Evolutionary conservation across 2,113 vertebrate genomes (phyloP), one percentile per base, ranked within the genome.

Genomic region (Tachysurus vachellii): DNA sequence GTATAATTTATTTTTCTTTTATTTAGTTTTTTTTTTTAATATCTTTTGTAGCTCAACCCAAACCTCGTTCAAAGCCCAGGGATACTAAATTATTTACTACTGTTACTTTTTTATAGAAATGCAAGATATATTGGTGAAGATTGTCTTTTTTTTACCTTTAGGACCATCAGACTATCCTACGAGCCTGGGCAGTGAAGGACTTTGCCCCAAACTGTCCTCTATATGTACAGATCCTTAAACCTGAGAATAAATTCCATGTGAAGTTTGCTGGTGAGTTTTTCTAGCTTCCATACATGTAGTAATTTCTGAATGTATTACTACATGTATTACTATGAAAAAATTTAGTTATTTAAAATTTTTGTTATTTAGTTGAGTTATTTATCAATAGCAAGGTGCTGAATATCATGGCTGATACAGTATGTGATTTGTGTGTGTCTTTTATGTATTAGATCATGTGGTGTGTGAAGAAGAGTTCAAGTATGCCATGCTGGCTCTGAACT

Each of bases 381-480:
- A 80, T 59, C 28, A 23, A 19, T 2, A 59, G 28, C 11, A 61
- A 81, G 28, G 12, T 44, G n/a, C 59, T 83, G 26, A 66, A 66
- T 26, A 64, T 16, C 3, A 17, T 64, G n/a, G 2, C 5, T 54
- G 8, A 28, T n/a, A 44, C n/a, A n/a, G 16, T 2, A 57, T 28
- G 31, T 26, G 71, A 0, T 75, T 26, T 83, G 82, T 85, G 26
- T 85, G 23, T 64, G 13, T 76, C 16, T 16, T 84, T 84, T 85
- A 21, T 86, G 81, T 82, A 21, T 83, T 92, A 99, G 98, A 99
- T 96, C 98, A 99, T 50, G 98, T 99, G 50, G 98, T 99, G 0
- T 99, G 98, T 95, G 98, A 99, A 93, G 98, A 99, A 90, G 98
- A 99, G 93, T 99, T 99, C 93, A 99, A 99, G 91, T 99, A 99